Conservation (phyloP, 2,888 invertebrate genomes). For the Oxyteleia sp. region DNA sequence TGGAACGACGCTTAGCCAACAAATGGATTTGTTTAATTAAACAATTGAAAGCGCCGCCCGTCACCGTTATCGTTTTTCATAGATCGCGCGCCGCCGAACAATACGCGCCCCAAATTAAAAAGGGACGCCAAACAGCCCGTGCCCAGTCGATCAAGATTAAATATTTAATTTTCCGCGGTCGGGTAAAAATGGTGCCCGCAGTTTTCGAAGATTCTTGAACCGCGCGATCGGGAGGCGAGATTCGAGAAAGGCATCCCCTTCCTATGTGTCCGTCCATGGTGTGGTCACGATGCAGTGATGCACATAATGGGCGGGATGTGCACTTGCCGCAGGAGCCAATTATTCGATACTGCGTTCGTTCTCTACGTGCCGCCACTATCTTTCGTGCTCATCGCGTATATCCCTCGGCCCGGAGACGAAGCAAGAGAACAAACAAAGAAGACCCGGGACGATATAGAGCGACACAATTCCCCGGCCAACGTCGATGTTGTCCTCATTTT, state of each 20-base stretch:
- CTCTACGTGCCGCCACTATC: constrained; percentile 85
- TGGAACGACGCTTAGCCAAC: constrained; percentile 12
- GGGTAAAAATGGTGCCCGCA: constrained; percentile 14
- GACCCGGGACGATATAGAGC: constrained; percentile 39
- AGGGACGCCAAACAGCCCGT: neutral
- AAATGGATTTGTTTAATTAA: constrained; percentile 59
- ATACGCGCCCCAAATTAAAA: constrained; percentile 1
- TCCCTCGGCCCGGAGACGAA: constrained; percentile 76
- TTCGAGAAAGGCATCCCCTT: constrained; percentile 67
- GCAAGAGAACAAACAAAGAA: constrained; percentile 61
- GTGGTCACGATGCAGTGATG: constrained; percentile 85
- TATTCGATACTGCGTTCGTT: constrained; percentile 86
- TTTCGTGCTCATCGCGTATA: constrained; percentile 83
- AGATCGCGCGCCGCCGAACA: neutral
- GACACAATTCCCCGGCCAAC: constrained; percentile 36
- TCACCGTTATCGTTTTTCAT: constrained; percentile 28
- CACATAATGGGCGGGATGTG: too few relatives aligned
- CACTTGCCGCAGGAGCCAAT: constrained; percentile 88
- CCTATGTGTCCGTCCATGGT: constrained; percentile 73
- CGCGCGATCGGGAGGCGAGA: constrained; percentile 63
- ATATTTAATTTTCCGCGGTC: constrained; percentile 25
- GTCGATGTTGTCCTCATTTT: constrained; percentile 57
- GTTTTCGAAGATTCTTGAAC: constrained; percentile 38
- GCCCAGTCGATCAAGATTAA: constrained; percentile 4
- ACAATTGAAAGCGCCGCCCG: constrained; percentile 37